Evolutionary conservation across 2,113 vertebrate genomes (phyloP).

Genomic region (Marmota monax): DNA sequence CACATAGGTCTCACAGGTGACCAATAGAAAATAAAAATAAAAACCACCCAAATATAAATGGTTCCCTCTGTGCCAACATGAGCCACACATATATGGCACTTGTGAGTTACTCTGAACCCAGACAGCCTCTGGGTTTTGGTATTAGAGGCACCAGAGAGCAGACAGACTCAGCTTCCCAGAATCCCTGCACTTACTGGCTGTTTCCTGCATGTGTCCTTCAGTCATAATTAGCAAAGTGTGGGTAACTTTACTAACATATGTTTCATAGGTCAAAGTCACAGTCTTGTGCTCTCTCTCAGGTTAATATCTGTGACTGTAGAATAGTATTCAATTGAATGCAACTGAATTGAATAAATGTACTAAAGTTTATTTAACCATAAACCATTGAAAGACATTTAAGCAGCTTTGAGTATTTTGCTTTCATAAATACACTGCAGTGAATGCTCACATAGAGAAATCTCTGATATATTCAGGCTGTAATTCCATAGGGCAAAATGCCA

Average conservation of each 20-base stretch:
- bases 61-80: not conserved
- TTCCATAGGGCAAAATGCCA: not conserved
- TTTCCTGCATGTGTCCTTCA: not conserved
- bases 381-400: not conserved
- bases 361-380: not conserved
- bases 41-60: not conserved
- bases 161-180: not conserved
- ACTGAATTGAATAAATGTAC: not conserved
- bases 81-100: not conserved
- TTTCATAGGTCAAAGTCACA: not conserved
- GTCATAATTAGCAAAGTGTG: not conserved
- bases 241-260: not conserved
- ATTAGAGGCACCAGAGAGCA: not conserved
- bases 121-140: not conserved
- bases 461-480: not conserved
- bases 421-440: not conserved
- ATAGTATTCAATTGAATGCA: not conserved
- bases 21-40: not conserved
- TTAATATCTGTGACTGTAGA: constrained; percentile 13
- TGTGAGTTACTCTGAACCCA: not conserved
- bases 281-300: not conserved
- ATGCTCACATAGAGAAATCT: not conserved
- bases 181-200: too few species aligned
- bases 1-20: not conserved
- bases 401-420: not conserved